Conservation (phyloP, 2,797 vertebrate species). For the Anguilla pacifica region DNA sequence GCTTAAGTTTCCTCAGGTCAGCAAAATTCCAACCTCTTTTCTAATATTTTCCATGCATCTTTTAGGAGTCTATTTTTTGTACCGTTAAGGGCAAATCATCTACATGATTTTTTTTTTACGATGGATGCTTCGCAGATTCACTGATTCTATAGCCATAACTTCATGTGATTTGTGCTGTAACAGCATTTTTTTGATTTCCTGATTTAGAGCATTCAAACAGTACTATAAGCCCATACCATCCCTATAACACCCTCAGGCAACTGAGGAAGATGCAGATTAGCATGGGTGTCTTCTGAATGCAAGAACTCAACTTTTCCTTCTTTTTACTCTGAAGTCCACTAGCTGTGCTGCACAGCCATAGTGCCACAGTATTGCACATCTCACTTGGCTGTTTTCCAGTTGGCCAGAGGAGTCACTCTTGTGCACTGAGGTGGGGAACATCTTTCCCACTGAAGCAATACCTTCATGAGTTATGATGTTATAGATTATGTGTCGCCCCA, state of each 20-base stretch:
- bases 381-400: background rate
- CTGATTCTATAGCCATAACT: background rate
- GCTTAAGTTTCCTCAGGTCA: background rate
- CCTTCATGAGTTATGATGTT: background rate
- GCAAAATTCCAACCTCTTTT: background rate
- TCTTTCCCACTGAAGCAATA: background rate
- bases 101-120: background rate
- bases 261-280: background rate
- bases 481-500: background rate
- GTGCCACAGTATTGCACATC: background rate
- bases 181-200: background rate
- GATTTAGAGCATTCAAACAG: background rate
- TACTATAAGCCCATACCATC: background rate
- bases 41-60: too few relatives aligned
- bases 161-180: background rate
- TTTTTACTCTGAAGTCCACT: background rate
- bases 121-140: background rate
- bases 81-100: background rate
- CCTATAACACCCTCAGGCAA: background rate
- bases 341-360: background rate
- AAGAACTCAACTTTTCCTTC: background rate
- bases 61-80: background rate
- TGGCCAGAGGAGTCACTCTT: background rate
- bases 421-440: background rate
- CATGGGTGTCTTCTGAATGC: background rate